These are phyloP conservation scores for Orchestia grillus DNA, from an alignment of 1,140 invertebrate species.

Conservation along the genomic window DNA sequence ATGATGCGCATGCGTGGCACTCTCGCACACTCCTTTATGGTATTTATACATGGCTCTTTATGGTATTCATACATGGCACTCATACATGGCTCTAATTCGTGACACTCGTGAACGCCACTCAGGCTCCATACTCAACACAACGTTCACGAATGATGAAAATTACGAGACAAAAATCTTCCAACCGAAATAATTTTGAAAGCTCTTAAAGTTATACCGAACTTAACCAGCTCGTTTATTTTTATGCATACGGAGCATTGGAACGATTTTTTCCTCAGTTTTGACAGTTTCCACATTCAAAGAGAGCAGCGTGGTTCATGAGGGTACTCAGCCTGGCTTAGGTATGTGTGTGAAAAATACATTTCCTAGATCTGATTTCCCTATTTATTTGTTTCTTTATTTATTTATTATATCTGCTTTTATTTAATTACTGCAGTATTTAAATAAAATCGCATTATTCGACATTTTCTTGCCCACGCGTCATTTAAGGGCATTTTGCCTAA, in stretches of 20 bases:
- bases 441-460: not conserved
- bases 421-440: not conserved
- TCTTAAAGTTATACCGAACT: not conserved
- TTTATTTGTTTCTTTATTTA: too few relatives aligned
- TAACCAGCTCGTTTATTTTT: not conserved
- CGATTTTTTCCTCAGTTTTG: not conserved
- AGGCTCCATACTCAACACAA: too few relatives aligned
- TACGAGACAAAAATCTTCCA: not conserved
- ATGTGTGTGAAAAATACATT: too few relatives aligned
- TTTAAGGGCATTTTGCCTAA: not conserved
- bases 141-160: not conserved
- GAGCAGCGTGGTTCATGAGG: not conserved
- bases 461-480: not conserved
- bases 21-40: too few relatives aligned
- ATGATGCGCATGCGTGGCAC: too few relatives aligned
- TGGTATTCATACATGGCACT: too few relatives aligned
- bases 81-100: too few relatives aligned
- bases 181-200: not conserved
- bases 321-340: too few relatives aligned
- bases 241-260: not conserved
- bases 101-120: too few relatives aligned
- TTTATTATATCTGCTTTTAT: too few relatives aligned
- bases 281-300: not conserved
- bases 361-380: too few relatives aligned
- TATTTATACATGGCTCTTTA: too few relatives aligned